These are phyloP conservation scores for Rhea pennata DNA, from an alignment of 2,113 vertebrate species.

Conservation along the genomic window DNA sequence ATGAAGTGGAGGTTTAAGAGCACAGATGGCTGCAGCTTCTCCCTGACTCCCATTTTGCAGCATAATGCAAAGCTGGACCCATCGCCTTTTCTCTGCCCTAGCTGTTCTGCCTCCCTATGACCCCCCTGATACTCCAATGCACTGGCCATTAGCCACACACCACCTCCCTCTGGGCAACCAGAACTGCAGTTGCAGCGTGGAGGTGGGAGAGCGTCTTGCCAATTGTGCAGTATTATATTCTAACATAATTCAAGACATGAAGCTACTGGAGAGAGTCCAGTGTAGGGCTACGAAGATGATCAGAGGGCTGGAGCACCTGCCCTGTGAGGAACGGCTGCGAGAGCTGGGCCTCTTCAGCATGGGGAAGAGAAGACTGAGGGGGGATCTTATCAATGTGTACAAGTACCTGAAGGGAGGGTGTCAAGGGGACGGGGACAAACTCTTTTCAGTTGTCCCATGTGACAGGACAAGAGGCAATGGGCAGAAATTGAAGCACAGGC, in stretches of 20 bases:
- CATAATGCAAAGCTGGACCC: slow-evolving; percentile 11
- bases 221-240: slow-evolving; percentile 48
- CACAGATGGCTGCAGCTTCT: slow-evolving; percentile 38
- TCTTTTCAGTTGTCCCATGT: too few species aligned
- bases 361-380: too few species aligned
- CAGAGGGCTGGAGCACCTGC: too few species aligned
- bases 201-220: not conserved
- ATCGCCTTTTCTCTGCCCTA: not conserved
- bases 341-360: too few species aligned
- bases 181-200: not conserved
- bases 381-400: too few species aligned
- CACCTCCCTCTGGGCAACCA: not conserved
- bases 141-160: not conserved
- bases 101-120: slow-evolving; percentile 2
- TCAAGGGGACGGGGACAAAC: too few species aligned
- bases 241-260: not conserved
- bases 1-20: not conserved
- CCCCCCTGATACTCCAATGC: not conserved
- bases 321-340: too few species aligned
- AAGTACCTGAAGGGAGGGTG: too few species aligned
- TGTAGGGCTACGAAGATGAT: too few species aligned
- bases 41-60: not conserved
- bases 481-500: too few species aligned
- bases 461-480: too few species aligned
- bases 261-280: too few species aligned